Conservation (phyloP, 1,140 invertebrate genomes). For the Cheumatopsyche charites region DNA sequence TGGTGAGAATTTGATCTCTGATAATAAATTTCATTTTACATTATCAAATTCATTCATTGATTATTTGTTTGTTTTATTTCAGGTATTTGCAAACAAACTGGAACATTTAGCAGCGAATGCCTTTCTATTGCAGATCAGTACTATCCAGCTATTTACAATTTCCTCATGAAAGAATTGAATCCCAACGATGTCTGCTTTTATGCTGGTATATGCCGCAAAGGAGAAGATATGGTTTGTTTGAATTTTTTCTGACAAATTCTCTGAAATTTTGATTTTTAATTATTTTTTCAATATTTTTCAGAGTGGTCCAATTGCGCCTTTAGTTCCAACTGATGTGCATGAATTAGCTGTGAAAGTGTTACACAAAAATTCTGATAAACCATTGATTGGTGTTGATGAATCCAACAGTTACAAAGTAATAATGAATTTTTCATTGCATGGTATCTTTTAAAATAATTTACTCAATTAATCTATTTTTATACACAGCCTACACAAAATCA, state of each 20-base stretch:
- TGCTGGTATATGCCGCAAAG: slow-evolving; percentile 71
- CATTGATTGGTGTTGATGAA: slow-evolving; percentile 54
- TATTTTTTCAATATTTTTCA: slow-evolving; percentile 47
- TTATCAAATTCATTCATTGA: not conserved
- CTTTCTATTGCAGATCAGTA: slow-evolving; percentile 77
- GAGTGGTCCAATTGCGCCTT: slow-evolving; percentile 61
- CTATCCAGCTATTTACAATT: slow-evolving; percentile 74
- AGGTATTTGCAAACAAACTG: slow-evolving; percentile 80
- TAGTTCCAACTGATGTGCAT: slow-evolving; percentile 57
- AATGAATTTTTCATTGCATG: not conserved
- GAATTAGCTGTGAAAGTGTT: slow-evolving; percentile 55
- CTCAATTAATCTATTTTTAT: slow-evolving; percentile 1
- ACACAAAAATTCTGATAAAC: slow-evolving; percentile 35
- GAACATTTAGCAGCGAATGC: slow-evolving; percentile 70
- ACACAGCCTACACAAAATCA: slow-evolving; percentile 45
- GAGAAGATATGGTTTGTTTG: slow-evolving; percentile 48
- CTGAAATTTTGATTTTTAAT: slow-evolving; percentile 18
- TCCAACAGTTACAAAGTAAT: slow-evolving; percentile 52
- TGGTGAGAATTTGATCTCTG: slow-evolving; percentile 54
- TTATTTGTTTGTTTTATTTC: slow-evolving; percentile 31
- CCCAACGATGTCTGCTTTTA: slow-evolving; percentile 71
- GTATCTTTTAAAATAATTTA: slow-evolving; percentile 12
- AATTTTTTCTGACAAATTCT: slow-evolving; percentile 15
- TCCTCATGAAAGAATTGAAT: slow-evolving; percentile 72
- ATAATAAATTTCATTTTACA: slow-evolving; percentile 4